These are phyloP conservation scores for Hyposoter didymator DNA, from an alignment of 2,888 invertebrate species.

Conservation along the genomic window DNA sequence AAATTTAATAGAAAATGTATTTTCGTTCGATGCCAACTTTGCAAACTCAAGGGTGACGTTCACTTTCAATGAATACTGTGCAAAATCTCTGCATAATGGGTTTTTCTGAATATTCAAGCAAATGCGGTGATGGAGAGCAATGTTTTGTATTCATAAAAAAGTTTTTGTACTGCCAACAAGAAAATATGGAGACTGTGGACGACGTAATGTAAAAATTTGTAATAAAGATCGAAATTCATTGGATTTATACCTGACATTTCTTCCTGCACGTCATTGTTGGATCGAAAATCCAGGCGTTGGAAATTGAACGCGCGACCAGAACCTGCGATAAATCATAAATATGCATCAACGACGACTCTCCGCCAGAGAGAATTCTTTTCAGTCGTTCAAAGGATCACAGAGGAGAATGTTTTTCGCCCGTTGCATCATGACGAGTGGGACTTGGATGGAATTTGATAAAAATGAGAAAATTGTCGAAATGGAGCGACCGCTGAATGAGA, in stretches of 20 bases:
- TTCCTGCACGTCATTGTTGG: conserved; percentile 82
- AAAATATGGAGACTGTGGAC: no score
- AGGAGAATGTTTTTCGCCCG: not conserved
- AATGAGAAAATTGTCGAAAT: not conserved
- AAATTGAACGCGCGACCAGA: conserved; percentile 80
- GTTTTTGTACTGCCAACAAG: no score
- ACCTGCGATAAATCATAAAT: conserved; percentile 72
- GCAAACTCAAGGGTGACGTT: no score
- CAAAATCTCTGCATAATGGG: no score
- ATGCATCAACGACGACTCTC: not conserved
- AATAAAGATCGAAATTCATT: not conserved
- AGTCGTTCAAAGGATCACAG: not conserved
- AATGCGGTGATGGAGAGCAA: no score
- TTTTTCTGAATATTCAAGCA: no score
- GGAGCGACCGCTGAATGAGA: not conserved
- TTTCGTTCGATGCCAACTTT: no score
- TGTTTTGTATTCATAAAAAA: no score
- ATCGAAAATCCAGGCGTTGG: conserved; percentile 81
- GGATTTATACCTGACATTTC: conserved; percentile 80
- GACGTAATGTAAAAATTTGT: not conserved
- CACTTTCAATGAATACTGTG: no score
- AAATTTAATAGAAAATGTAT: no score
- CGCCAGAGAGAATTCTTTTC: not conserved
- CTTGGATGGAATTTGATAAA: not conserved
- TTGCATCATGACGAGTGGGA: not conserved